Percentiles rank a stretch among this genome's conserved stretches.
These are phyloP conservation scores for Eupithecia abbreviata DNA, from an alignment of 2,888 invertebrate species.

Conservation along the genomic window DNA sequence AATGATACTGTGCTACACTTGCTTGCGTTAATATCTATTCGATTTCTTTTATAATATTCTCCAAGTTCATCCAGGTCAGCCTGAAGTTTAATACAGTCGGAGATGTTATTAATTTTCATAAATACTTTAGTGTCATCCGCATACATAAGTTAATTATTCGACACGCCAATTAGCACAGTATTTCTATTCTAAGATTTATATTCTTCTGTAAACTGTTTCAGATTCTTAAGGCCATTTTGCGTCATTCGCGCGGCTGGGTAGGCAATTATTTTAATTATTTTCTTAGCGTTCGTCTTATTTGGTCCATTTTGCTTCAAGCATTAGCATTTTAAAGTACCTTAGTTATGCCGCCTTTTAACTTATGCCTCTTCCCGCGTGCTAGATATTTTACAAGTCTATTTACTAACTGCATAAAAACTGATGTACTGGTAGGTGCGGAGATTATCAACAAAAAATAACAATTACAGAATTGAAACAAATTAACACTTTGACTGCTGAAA, in stretches of 20 bases:
- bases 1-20: no score
- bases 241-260: neutral
- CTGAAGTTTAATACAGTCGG: no score
- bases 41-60: no score
- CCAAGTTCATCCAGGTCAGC: no score
- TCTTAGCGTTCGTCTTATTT: constrained; percentile 15
- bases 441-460: neutral
- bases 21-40: no score
- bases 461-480: neutral
- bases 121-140: no score
- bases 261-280: constrained; percentile 31
- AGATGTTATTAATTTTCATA: no score
- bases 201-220: constrained; percentile 7
- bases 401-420: neutral
- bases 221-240: constrained; percentile 13
- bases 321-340: neutral
- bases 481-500: no score
- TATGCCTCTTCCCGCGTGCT: neutral
- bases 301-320: constrained; percentile 9
- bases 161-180: constrained; percentile 9
- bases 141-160: neutral
- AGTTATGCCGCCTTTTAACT: constrained; percentile 3
- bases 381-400: constrained; percentile 2
- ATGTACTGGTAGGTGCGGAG: neutral
- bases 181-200: constrained; percentile 13